Conservation (phyloP, 1,140 invertebrate genomes). For the Globodera rostochiensis region DNA sequence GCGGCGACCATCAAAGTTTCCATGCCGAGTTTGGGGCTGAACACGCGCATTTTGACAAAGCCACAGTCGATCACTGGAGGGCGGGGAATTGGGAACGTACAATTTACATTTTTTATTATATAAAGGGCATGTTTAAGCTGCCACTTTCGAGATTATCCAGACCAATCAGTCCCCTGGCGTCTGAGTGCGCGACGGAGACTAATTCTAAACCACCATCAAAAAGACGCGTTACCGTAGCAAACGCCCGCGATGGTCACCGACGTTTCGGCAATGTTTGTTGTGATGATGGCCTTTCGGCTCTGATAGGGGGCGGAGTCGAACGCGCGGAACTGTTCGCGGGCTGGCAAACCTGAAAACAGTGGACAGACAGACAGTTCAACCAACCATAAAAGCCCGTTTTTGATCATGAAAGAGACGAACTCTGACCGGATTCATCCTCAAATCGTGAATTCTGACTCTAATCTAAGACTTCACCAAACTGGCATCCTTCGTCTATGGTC, state of each 20-base stretch:
- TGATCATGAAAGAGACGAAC: too few species aligned
- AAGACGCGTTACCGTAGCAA: constrained; percentile 72
- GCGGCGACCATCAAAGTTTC: constrained; percentile 83
- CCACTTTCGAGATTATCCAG: too few species aligned
- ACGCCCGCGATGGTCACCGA: constrained; percentile 89
- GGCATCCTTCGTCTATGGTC: too few species aligned
- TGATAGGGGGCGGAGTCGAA: constrained; percentile 78
- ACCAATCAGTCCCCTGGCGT: too few species aligned
- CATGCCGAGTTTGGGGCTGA: constrained; percentile 80
- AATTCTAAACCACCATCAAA: neutral
- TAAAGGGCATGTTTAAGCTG: constrained; percentile 12
- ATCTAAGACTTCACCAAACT: too few species aligned
- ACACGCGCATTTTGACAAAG: constrained; percentile 92
- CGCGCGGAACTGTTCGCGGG: constrained; percentile 76
- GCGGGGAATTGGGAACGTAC: neutral
- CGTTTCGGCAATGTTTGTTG: constrained; percentile 96
- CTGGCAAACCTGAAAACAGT: neutral
- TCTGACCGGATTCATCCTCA: too few species aligned
- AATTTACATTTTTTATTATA: neutral
- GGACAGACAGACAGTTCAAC: too few species aligned
- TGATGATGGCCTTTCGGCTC: constrained; percentile 85
- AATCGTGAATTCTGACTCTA: too few species aligned
- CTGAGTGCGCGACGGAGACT: too few species aligned
- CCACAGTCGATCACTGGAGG: constrained; percentile 87
- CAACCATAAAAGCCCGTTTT: too few species aligned